Base-by-base conservation (phyloP, 2,113 vertebrate genomes). In the Oriolus oriolus region DNA sequence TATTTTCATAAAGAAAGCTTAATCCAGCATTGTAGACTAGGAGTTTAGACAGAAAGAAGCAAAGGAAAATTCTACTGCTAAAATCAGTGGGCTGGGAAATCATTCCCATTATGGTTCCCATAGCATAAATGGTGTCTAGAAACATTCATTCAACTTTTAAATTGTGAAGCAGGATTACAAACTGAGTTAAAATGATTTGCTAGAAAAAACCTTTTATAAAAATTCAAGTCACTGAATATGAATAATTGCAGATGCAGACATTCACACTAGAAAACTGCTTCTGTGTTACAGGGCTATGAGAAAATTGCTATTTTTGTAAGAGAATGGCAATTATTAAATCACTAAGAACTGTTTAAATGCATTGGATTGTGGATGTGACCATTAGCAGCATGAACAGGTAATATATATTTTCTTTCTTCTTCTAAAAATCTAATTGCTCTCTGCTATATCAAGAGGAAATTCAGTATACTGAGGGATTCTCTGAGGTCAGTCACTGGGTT, bases 241-340 rank as follows among this genome's bases (percentile, higher is more conserved):
- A 94, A 80, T 94, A 93, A 94, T 90, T 94, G 78, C 66, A 85
- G 66, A 84, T 83, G 33, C 42, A 93, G 87, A 80, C 33, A 50
- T 74, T 73, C 54, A 50, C 54, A 89, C 75, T 76, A 64, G 81
- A 96, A 89, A 95, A 87, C 65, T 82, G 53, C 37, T 84, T 95
- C 35, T 13, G 7, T 89, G 66, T 83, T 61, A 21, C 66, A 80
- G 6, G 10, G 5, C 5, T 76, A 74, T 66, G 47, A 74, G 63
- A 94, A 95, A 93, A 96, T 77, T 77, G 70, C 3, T 95, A 70
- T 91, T 94, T 94, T 95, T 93, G 24, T 91, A 94, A 94, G 37
- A 85, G 81, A 96, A 94, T 76, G 45, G 41, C 74, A 85, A 93
- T 97, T 96, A 93, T 93, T 93, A 88, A 91, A 93, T 94, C 84